phyloP scores from a whole-genome alignment of 2,113 vertebrate genomes.

The Corythaeola cristata region DNA sequence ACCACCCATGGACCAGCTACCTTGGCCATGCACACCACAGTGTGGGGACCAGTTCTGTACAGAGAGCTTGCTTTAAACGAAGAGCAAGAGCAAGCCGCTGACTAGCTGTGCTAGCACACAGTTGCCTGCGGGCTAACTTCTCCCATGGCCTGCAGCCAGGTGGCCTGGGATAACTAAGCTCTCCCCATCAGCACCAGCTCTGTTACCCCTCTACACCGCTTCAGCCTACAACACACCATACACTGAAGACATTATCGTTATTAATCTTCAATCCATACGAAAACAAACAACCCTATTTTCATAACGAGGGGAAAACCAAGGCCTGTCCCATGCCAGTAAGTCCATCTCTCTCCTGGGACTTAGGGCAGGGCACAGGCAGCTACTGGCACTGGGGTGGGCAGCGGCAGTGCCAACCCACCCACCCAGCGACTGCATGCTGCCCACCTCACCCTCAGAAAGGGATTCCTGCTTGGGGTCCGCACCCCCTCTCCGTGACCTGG shows the following conservation, averaged over 20 bases:
- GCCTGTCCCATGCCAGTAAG: neutral
- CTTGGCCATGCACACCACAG: fast-evolving
- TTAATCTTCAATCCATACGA: neutral
- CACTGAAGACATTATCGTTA: neutral
- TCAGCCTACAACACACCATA: neutral
- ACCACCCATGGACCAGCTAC: neutral
- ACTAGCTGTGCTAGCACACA: fast-evolving
- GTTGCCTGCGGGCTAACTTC: neutral
- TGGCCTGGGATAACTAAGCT: neutral
- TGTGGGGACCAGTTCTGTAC: neutral
- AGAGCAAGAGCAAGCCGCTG: fast-evolving
- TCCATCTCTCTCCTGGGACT: neutral
- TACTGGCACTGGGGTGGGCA: fast-evolving
- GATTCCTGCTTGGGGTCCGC: neutral
- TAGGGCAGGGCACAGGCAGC: neutral
- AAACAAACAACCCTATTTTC: neutral
- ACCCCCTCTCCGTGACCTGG: neutral
- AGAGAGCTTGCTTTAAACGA: neutral
- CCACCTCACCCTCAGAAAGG: neutral
- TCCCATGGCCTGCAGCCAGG: neutral
- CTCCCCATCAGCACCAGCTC: neutral
- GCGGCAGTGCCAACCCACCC: neutral
- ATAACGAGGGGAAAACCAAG: neutral
- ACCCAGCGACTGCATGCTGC: neutral
- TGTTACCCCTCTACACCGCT: fast-evolving